Base-by-base conservation (phyloP, 2,888 invertebrate species). In the Neocrepidodera transversa region DNA sequence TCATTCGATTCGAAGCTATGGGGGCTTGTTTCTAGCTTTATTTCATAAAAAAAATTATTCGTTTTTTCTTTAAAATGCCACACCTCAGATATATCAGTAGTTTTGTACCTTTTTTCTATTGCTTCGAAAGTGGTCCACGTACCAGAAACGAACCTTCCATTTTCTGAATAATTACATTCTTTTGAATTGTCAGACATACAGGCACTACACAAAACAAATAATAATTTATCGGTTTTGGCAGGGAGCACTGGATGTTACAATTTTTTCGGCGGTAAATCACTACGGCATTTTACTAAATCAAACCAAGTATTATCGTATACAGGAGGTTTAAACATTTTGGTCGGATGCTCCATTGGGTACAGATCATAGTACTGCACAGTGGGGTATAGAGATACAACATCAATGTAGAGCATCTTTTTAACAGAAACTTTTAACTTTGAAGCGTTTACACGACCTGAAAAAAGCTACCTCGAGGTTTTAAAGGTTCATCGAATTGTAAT, bases 301-400 rank as follows among this genome's bases (percentile, higher is more conserved):
- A 23, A 23, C 23, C 23, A 23, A 5, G 6, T 5, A 23, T 3
- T 3, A 6, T 23, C 4, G 23, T 23, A 23, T 6, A 5, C 23
- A 5, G 23, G 3, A 63, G 65, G 66, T 38, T 64, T 59, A 28
- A 52, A 57, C 43, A 68, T 63, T 55, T 63, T 63, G 52, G 50
- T 53, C 30, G 63, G 65, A 53, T 66, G 63, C 32, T 60, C 63
- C 18, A 63, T 45, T 11, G 65, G 65, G 54, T 64, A 65, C 23
- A 60, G 36, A 60, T 64, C 65, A 58, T 66, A 66, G 60, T 38
- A 67, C 48, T 60, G 58, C 18, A 67, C 64, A 35, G 64, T 66
- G 23, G 65, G 62, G 49, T 67, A 67, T 28, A 65, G 58, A 58
- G 57, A 62, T 18, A 60, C 62, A 30, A 69, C 64, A 58, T 49